Evolutionary conservation across 2,797 vertebrate species (phyloP), one percentile per base, ranked within the genome.

Genomic region (Sternarchorhynchus goeldii): DNA sequence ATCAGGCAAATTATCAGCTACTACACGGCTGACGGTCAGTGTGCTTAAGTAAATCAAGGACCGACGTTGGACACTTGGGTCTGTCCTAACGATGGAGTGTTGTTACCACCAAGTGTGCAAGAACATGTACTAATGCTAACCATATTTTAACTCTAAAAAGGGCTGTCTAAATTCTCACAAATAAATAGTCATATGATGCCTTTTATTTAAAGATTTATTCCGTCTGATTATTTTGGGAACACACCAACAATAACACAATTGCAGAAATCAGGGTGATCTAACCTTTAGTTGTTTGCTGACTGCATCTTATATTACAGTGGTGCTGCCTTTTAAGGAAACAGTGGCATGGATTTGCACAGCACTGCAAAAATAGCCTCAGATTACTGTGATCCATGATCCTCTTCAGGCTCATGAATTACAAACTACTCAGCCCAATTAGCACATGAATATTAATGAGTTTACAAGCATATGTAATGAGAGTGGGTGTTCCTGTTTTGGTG

Each of bases 151-250:
- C 12, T 18, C 34, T 39, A 39, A 65, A 65, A 41, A 67, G 6
- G 56, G 34, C 41, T 45, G 10, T 8, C 41, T 8, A 16, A 41
- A 41, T 45, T 18, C 50, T 34, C 25, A 3, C 8, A 53, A 29
- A 25, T 57, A 74, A 4, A 10, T 36, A 50, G 6, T 4, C 34
- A 74, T 17, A 10, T 63, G 21, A 17, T 53, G 31, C 32, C 50
- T 36, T 21, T 31, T 66, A n/a, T 66, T 75, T 57, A 65, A 75
- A 65, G 20, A 75, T 76, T 67, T 67, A 76, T 57, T 1, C 29
- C 39, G 45, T 34, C 16, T 16, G 14, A 34, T 20, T 67, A 76
- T 76, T 77, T 77, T 62, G 25, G 75, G 66, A 69, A 62, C 14
- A 68, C 36, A 7, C 39, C n/a, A 41, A 57, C 56, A 77, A 50